Base-by-base conservation (phyloP, 2,113 vertebrate species). In the Aepyceros melampus region DNA sequence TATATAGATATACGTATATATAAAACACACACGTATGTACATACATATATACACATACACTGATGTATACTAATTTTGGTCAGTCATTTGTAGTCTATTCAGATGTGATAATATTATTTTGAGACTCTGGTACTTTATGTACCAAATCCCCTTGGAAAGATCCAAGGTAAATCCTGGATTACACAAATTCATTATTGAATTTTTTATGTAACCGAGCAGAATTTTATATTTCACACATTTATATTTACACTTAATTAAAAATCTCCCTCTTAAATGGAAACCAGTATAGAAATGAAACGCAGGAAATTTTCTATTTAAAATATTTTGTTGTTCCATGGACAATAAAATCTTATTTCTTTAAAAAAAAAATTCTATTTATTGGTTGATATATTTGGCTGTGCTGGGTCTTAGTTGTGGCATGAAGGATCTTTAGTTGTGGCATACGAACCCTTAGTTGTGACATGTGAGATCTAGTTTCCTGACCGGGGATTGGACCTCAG, bases 81-180 rank as follows among this genome's bases (percentile, higher is more conserved):
- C 64, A 95, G 64, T 79, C 21, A 78, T 92, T 92, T 95, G 56
- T 92, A 43, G 51, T 89, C 45, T 89, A 79, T 47, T 92, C 17
- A 71, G 17, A 64, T 79, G 7, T 88, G 40, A 49, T 78, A 36
- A 76, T 23, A 88, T 45, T 91, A 87, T 36, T 58, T 94, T 82
- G 53, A 95, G 45, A 94, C 81, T 92, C 27, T 76, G 47, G 21
- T 82, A 79, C 33, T 55, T 79, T 23, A 79, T 4, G 7, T 62
- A 92, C 82, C 94, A 78, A 95, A 56, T 95, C 9, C 7, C n/a
- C 36, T 90, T 89, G 40, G 43, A 96, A 87, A 94, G 13, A 95
- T 67, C 6, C 36, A 87, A 62, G 15, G 19, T 67, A 58, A 94
- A 82, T 71, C 55, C 79, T 84, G n/a, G 27, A 90, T 94, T 81